These are phyloP conservation scores for Porphyrio hochstetteri DNA, from an alignment of 2,113 vertebrate species.

Conservation along the genomic window DNA sequence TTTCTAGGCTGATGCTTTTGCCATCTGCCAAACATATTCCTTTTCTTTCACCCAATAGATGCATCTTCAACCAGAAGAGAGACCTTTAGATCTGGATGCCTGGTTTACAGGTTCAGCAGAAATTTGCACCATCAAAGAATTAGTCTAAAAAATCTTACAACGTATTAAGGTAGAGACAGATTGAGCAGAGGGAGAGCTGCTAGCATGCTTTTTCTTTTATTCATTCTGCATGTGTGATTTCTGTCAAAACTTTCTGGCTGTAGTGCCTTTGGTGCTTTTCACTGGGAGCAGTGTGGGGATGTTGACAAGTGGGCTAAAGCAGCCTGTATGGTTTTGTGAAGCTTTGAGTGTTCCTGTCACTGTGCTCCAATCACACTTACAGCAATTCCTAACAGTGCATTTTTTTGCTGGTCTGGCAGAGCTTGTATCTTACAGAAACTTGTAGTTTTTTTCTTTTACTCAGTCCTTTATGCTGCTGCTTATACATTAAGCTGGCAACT, in stretches of 20 bases:
- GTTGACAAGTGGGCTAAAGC: not conserved
- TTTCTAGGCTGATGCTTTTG: not conserved
- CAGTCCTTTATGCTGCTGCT: not conserved
- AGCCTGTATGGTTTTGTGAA: not conserved
- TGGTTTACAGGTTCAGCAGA: not conserved
- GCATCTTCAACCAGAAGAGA: not conserved
- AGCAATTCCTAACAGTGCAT: not conserved
- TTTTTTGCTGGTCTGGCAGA: not conserved
- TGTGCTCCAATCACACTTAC: rapidly evolving
- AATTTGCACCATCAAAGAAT: not conserved
- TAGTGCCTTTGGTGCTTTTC: not conserved
- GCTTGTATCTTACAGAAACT: not conserved
- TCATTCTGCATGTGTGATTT: not conserved
- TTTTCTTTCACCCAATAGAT: not conserved
- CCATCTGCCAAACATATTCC: not conserved
- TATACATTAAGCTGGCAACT: not conserved
- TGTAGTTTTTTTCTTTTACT: not conserved
- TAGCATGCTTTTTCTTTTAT: not conserved
- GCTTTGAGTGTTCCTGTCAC: not conserved
- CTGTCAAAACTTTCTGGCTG: not conserved
- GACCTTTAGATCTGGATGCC: not conserved
- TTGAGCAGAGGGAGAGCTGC: not conserved
- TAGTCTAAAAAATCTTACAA: not conserved
- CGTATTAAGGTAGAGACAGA: not conserved
- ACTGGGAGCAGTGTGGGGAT: not conserved